Base-by-base conservation (phyloP, 2,888 invertebrate species). In the Cataglyphis cursor region DNA sequence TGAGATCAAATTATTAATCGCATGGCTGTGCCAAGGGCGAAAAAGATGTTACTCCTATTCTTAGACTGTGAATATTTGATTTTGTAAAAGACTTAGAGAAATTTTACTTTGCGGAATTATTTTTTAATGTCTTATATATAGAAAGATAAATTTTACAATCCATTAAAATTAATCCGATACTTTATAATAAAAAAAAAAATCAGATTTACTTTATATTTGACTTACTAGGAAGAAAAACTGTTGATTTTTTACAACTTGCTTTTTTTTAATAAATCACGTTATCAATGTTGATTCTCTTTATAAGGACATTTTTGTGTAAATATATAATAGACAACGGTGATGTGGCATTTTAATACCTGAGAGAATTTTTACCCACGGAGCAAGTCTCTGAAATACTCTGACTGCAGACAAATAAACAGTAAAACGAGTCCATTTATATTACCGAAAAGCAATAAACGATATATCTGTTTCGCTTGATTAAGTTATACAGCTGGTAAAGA, bases 1-100 rank as follows among this genome's bases (percentile, higher is more conserved):
- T 92, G 83, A 93, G 87, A 90, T 92, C 92, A 92, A 51, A 51
- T 51, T 51, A 92, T 93, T 92, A 93, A 91, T 93, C 91, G 92
- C 91, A 92, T 93, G 94, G 93, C 94, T 94, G 93, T 94, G 94
- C 92, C 93, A 93, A 93, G 90, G 86, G 91, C 91, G 89, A 90
- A 90, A 86, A 87, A 86, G 84, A 88, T 88, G 83, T 88, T 88
- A 87, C 88, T 89, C 89, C 87, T 90, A 91, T 89, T 91, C 84
- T 87, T 90, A 88, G 82, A 84, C 81, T 90, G 87, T 87, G 88
- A 89, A 90, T 92, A 90, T 82, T 83, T 88, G 83, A 90, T 85
- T 44, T 44, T 81, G 76, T 85, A 83, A 90, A 84, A 76, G 66
- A 90, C 81, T 83, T 90, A 90, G 90, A 89, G n/a, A 9, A 86